phyloP scores from a whole-genome alignment of 1,140 invertebrate genomes.

The Dendroctonus ponderosae region DNA sequence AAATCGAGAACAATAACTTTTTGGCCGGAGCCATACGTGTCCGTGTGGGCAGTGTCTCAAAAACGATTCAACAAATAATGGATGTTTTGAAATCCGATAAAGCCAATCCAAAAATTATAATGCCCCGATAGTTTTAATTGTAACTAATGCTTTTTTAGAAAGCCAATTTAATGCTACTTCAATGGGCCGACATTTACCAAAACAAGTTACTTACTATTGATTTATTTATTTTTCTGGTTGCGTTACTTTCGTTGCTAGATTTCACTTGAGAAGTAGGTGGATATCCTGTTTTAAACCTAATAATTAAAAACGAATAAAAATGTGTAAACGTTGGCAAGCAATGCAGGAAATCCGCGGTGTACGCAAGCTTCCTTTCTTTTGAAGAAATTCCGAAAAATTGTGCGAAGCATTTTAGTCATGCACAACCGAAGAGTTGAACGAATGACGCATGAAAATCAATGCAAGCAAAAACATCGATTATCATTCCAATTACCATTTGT shows the following conservation, averaged over 20 bases:
- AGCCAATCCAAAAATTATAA: not conserved
- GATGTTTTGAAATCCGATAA: not conserved
- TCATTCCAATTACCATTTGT: too few relatives aligned
- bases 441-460: too few relatives aligned
- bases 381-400: slow-evolving; percentile 13
- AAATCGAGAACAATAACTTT: slow-evolving; percentile 13
- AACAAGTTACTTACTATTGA: too few relatives aligned
- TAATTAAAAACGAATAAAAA: slow-evolving; percentile 12
- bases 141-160: too few relatives aligned
- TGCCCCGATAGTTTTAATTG: too few relatives aligned
- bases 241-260: not conserved
- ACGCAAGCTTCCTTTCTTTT: slow-evolving; percentile 20
- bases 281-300: slow-evolving; percentile 2
- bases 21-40: slow-evolving; percentile 1
- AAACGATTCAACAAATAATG: not conserved
- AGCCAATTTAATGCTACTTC: too few relatives aligned
- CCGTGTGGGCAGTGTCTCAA: slow-evolving; percentile 11
- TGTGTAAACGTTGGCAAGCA: slow-evolving; percentile 11
- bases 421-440: not conserved
- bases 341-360: slow-evolving; percentile 12
- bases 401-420: slow-evolving; percentile 1
- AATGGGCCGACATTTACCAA: too few relatives aligned
- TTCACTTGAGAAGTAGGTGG: slow-evolving; percentile 4
- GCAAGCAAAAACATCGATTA: too few relatives aligned
- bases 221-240: too few relatives aligned